Percentiles rank a stretch among this genome's conserved stretches.
Conservation (phyloP, 2,888 invertebrate species). For the Callinectes sapidus region DNA sequence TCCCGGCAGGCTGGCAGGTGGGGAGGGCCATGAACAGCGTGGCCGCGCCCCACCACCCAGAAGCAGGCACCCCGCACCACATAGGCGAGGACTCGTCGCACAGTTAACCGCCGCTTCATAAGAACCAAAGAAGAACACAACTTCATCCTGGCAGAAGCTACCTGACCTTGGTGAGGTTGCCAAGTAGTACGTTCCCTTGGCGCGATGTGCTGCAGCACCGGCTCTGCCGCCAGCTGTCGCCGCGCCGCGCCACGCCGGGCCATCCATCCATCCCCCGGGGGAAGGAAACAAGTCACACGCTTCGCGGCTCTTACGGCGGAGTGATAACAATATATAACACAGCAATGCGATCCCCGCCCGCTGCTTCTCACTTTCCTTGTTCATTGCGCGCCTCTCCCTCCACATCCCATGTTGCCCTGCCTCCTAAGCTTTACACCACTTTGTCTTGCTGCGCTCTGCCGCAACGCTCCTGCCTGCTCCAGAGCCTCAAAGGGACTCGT, state of each 20-base stretch:
- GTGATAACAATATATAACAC: neutral
- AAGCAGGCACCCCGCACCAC: neutral
- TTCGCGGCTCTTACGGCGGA: neutral
- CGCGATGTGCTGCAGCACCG: neutral
- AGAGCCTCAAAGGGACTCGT: neutral
- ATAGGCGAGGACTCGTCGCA: neutral
- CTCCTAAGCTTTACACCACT: neutral
- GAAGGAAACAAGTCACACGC: neutral
- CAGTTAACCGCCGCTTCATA: conserved; percentile 11
- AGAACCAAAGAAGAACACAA: conserved; percentile 8
- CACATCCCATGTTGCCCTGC: neutral
- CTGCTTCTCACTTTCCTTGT: neutral
- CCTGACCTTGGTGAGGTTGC: conserved; percentile 41
- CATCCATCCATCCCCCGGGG: no score
- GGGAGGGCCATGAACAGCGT: neutral
- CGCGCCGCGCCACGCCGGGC: neutral
- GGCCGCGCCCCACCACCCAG: neutral
- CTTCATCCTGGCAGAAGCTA: conserved; percentile 42
- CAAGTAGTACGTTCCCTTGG: neutral
- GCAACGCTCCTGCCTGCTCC: neutral
- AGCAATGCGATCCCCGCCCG: neutral
- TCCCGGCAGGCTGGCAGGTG: neutral
- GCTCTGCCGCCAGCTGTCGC: conserved; percentile 27
- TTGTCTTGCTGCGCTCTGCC: neutral
- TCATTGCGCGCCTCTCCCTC: neutral